A percentile compares a stretch with the other conserved stretches of the same genome.
Evolutionary conservation across 2,113 vertebrate species (phyloP).

Genomic region (Grammomys dolichurus): DNA sequence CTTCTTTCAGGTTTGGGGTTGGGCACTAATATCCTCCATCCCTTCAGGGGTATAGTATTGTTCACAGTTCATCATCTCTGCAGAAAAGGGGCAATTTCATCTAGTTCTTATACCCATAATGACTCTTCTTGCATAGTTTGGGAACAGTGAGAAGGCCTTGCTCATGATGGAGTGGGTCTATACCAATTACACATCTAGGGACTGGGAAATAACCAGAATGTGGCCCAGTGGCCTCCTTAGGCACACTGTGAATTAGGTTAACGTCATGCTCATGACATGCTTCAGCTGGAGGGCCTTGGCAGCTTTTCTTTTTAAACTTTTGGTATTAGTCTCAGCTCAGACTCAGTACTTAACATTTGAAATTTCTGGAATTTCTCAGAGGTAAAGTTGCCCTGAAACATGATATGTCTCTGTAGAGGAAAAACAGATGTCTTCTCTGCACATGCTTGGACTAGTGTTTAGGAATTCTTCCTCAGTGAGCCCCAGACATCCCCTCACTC

Average conservation of each 20-base stretch:
- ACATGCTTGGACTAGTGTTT: background rate
- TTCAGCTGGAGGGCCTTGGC: background rate
- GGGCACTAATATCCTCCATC: background rate
- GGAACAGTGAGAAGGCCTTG: background rate
- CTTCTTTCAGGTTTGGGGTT: background rate
- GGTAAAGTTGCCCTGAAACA: background rate
- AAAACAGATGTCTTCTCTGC: background rate
- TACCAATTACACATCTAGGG: background rate
- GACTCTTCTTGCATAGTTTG: background rate
- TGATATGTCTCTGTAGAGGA: background rate
- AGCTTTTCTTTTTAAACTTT: background rate
- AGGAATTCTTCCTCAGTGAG: background rate
- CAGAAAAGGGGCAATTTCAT: background rate
- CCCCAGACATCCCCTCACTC: background rate
- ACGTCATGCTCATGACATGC: background rate
- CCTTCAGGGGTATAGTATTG: background rate
- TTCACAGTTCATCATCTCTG: conserved; percentile 19
- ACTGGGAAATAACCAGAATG: background rate
- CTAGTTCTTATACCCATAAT: background rate
- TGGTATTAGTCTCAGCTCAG: background rate
- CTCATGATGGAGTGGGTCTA: background rate
- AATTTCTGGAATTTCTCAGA: conserved; percentile 34
- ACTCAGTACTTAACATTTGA: background rate
- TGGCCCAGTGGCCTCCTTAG: background rate
- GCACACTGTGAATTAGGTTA: background rate